A percentile compares a stretch with the other conserved stretches of the same genome.
Evolutionary conservation across 2,888 invertebrate species (phyloP).

Genomic region (Cloeon dipterum): DNA sequence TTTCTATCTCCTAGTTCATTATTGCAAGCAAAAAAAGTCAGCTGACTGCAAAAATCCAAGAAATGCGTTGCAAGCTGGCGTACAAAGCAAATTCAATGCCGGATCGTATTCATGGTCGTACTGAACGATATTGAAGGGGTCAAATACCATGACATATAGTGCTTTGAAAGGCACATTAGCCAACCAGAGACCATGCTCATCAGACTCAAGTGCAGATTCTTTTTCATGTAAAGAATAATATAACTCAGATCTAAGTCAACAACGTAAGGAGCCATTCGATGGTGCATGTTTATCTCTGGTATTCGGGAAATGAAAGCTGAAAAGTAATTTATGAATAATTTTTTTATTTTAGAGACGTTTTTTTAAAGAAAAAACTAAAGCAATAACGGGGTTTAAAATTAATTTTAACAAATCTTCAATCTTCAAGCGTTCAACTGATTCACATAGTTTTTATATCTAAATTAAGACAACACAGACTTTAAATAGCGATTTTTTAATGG

Average conservation of each 20-base stretch:
- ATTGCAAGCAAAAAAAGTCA: background rate
- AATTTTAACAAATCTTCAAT: too few relatives aligned
- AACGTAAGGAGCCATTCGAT: constrained; percentile 8
- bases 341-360: too few relatives aligned
- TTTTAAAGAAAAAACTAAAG: too few relatives aligned
- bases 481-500: too few relatives aligned
- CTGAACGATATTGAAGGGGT: background rate
- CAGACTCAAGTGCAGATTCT: background rate
- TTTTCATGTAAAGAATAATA: background rate
- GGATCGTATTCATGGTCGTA: background rate
- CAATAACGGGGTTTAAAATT: too few relatives aligned
- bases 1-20: background rate
- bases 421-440: too few relatives aligned
- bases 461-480: too few relatives aligned
- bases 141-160: background rate
- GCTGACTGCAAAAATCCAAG: background rate
- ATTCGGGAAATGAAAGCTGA: too few relatives aligned
- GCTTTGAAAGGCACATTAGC: background rate
- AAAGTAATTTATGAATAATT: too few relatives aligned
- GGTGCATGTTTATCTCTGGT: constrained; percentile 5
- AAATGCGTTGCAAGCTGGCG: background rate
- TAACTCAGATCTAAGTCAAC: constrained; percentile 7
- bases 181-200: background rate
- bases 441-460: too few relatives aligned
- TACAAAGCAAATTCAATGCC: background rate